Percentiles rank a stretch among this genome's conserved stretches.
These are phyloP conservation scores for Caradrina clavipalpis DNA, from an alignment of 2,888 invertebrate genomes.

Conservation along the genomic window DNA sequence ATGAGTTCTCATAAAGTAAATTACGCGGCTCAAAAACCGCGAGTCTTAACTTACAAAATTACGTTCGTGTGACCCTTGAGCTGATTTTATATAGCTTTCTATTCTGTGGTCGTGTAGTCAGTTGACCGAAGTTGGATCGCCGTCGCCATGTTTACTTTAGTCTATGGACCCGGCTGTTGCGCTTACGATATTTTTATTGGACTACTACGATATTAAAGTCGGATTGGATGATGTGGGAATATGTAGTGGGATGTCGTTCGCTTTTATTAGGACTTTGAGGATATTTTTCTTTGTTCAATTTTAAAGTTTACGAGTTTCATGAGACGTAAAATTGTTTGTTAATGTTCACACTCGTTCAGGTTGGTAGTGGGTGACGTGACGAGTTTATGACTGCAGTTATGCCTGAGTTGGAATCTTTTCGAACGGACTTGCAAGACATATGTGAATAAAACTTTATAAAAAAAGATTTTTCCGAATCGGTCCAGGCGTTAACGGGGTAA, in stretches of 20 bases:
- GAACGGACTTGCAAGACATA: too few relatives aligned
- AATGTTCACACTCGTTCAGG: not conserved
- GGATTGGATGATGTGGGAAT: conserved; percentile 53
- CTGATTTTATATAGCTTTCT: not conserved
- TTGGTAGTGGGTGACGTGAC: too few relatives aligned
- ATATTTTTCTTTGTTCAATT: not conserved
- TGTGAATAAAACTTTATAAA: too few relatives aligned
- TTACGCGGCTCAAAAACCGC: too few relatives aligned
- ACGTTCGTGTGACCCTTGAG: too few relatives aligned
- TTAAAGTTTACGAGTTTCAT: not conserved
- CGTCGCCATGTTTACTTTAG: conserved; percentile 60
- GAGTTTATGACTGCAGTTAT: too few relatives aligned
- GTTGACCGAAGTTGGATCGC: conserved; percentile 59
- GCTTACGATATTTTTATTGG: conserved; percentile 57
- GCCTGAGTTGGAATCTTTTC: too few relatives aligned
- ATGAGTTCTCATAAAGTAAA: too few relatives aligned
- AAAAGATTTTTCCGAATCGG: too few relatives aligned
- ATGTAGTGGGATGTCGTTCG: conserved; percentile 21
- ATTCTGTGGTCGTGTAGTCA: conserved; percentile 6
- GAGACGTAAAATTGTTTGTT: not conserved
- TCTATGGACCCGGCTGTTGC: conserved; percentile 66
- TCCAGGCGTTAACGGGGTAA: too few relatives aligned
- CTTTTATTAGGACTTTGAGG: conserved; percentile 10
- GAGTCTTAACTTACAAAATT: too few relatives aligned
- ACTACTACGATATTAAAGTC: conserved; percentile 46